Conservation (phyloP, 2,113 vertebrate genomes). For the Echinops telfairi region DNA sequence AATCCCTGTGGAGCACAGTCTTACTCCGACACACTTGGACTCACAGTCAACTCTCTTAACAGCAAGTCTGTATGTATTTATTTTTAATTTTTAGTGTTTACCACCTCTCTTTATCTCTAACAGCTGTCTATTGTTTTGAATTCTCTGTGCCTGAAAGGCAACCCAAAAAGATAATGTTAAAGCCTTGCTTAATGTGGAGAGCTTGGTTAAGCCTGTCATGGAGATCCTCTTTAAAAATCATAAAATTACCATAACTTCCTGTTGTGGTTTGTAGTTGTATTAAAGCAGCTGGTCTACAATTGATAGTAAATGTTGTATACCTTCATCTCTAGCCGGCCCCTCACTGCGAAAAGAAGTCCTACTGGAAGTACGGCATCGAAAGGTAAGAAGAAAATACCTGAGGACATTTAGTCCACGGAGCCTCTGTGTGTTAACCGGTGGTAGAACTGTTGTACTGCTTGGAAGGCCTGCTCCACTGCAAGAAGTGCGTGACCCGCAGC, state of each 20-base stretch:
- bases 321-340: slow-evolving; percentile 90
- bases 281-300: not conserved
- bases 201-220: not conserved
- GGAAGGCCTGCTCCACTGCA: not conserved
- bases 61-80: not conserved
- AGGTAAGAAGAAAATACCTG: slow-evolving; percentile 88
- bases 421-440: too few relatives aligned
- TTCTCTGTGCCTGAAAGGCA: not conserved
- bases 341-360: slow-evolving; percentile 95
- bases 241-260: not conserved
- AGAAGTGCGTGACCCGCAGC: not conserved
- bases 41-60: not conserved
- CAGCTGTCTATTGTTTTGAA: not conserved
- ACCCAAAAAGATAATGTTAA: not conserved
- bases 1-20: not conserved
- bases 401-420: accelerated
- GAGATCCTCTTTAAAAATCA: not conserved
- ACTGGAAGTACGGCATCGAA: slow-evolving; percentile 94
- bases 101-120: not conserved
- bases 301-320: not conserved
- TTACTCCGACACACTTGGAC: not conserved
- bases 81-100: not conserved
- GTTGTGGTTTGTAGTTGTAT: not conserved
- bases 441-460: too few relatives aligned
- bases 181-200: not conserved